These are phyloP conservation scores for Heteromurus nitidus DNA, from an alignment of 2,888 invertebrate species.

Conservation along the genomic window DNA sequence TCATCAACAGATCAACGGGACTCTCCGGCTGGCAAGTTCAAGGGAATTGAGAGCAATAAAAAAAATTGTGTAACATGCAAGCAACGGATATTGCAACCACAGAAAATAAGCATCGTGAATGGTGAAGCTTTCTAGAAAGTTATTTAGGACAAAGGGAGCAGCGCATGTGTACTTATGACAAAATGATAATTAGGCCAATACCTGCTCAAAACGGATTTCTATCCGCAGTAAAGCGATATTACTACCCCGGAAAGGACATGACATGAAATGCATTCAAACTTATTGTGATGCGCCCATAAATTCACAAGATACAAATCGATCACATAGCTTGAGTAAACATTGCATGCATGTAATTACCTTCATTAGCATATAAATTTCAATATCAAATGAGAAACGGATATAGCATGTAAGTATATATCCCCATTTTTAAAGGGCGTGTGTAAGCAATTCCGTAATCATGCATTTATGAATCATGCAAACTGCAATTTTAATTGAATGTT, in stretches of 20 bases:
- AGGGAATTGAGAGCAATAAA: not conserved
- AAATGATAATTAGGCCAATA: conserved; percentile 7
- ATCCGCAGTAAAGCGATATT: not conserved
- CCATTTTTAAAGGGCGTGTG: not conserved
- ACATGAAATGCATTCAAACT: not conserved
- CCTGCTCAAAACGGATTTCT: no score
- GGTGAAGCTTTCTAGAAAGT: not conserved
- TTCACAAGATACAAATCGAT: conserved; percentile 9
- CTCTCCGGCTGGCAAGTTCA: not conserved
- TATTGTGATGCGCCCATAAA: not conserved
- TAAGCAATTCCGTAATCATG: not conserved
- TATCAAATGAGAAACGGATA: conserved; percentile 33
- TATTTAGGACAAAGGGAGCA: conserved; percentile 3
- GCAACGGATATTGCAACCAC: not conserved
- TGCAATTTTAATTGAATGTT: no score
- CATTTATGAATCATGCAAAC: not conserved
- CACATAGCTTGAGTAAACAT: not conserved
- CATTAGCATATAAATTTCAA: conserved; percentile 13
- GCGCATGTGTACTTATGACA: not conserved
- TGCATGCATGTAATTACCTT: conserved; percentile 19
- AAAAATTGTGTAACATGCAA: not conserved
- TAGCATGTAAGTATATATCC: conserved; percentile 4
- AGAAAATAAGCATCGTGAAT: not conserved
- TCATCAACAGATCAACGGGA: conserved; percentile 18
- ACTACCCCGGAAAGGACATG: not conserved